Percentiles rank a stretch among this genome's conserved stretches.
phyloP scores from a whole-genome alignment of 53 echinoderm and acorn worm species.

The Glandiceps talaboti region DNA sequence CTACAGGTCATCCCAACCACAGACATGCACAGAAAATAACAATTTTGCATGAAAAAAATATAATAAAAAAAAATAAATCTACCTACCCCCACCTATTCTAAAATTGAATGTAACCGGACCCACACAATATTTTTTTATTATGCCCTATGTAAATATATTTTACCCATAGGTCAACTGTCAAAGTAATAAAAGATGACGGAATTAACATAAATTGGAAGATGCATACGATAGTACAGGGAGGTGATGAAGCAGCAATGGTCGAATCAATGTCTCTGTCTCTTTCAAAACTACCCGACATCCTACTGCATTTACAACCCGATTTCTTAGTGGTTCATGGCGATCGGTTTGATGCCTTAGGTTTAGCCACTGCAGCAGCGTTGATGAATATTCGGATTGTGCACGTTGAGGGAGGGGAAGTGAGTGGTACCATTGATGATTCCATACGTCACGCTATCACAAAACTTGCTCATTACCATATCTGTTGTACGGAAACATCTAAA shows the following conservation, averaged over 20 bases:
- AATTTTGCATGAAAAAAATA: too few species aligned
- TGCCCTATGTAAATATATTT: too few species aligned
- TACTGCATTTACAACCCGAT: conserved; percentile 67
- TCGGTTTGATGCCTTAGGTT: conserved; percentile 76
- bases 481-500: conserved; percentile 91
- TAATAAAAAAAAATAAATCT: too few species aligned
- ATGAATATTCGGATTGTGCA: conserved; percentile 99
- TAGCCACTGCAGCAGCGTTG: conserved; percentile 78
- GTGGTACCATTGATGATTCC: conserved; percentile 92
- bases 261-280: conserved; percentile 84
- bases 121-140: too few species aligned
- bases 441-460: conserved; percentile 90
- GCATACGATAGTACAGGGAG: conserved; percentile 88
- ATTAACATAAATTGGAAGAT: conserved; percentile 66
- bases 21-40: too few species aligned
- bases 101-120: too few species aligned
- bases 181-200: conserved; percentile 89
- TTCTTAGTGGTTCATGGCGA: conserved; percentile 81
- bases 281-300: conserved; percentile 91
- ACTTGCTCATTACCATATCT: conserved; percentile 84
- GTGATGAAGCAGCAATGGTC: conserved; percentile 96
- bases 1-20: too few species aligned
- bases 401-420: conserved; percentile 89
- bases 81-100: too few species aligned
- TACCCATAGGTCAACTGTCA: conserved; percentile 54